These are phyloP conservation scores for Rhincodon typus DNA, from an alignment of 2,797 vertebrate genomes.

Conservation along the genomic window DNA sequence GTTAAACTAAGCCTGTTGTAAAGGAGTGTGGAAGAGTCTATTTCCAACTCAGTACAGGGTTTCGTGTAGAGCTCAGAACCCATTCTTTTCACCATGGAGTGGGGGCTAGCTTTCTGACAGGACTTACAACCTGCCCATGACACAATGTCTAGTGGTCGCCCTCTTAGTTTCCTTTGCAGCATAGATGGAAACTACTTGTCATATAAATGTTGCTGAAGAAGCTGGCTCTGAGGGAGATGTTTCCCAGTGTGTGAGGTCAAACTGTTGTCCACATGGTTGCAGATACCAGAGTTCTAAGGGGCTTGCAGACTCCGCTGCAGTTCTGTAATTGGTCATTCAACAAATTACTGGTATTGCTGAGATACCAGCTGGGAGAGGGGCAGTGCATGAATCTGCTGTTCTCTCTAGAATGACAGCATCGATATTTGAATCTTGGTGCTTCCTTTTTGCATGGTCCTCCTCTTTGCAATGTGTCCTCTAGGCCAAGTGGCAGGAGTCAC, in stretches of 20 bases:
- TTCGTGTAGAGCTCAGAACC: too few relatives aligned
- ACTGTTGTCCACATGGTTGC: neutral
- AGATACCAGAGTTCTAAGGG: neutral
- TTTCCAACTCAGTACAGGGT: too few relatives aligned
- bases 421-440: neutral
- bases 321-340: neutral
- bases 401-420: neutral
- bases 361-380: neutral
- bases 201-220: too few relatives aligned
- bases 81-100: too few relatives aligned
- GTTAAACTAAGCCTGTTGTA: neutral
- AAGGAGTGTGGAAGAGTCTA: neutral
- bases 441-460: neutral
- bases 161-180: too few relatives aligned
- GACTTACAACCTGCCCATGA: too few relatives aligned
- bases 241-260: neutral
- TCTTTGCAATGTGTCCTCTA: neutral
- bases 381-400: neutral
- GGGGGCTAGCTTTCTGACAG: too few relatives aligned
- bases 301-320: neutral
- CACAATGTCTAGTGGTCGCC: too few relatives aligned
- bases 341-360: neutral
- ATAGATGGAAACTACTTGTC: too few relatives aligned
- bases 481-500: too few relatives aligned
- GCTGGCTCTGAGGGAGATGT: too few relatives aligned